Percentiles rank a stretch among this genome's conserved stretches.
Conservation (phyloP, 2,888 invertebrate genomes). For the Rhagonycha fulva region DNA sequence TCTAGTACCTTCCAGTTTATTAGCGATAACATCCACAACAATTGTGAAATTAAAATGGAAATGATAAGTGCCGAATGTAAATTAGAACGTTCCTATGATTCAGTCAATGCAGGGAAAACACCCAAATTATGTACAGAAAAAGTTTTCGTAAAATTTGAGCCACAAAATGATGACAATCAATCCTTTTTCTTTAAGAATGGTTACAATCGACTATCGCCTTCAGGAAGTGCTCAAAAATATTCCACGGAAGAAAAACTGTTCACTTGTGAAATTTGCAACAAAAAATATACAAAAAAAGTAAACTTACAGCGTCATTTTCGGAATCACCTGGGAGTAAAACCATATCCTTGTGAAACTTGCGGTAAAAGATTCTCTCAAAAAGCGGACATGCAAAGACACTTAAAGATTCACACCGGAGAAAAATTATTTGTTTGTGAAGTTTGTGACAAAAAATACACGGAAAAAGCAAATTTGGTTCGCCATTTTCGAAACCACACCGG, state of each 20-base stretch:
- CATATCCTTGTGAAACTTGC: conserved; percentile 59
- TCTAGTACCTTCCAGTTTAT: neutral
- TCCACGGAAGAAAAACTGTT: conserved; percentile 53
- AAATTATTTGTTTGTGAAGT: neutral
- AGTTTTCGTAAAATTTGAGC: neutral
- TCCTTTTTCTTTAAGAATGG: neutral
- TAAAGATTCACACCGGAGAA: conserved; percentile 56
- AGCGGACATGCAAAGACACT: conserved; percentile 57
- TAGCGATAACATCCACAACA: neutral
- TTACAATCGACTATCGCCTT: neutral
- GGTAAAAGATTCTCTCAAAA: conserved; percentile 57
- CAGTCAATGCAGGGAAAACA: neutral
- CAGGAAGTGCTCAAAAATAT: neutral
- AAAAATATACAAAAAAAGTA: conserved; percentile 56
- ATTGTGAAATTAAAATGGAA: neutral
- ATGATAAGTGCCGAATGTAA: neutral
- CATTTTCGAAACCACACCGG: conserved; percentile 40
- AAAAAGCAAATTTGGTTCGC: neutral
- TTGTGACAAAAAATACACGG: conserved; percentile 8
- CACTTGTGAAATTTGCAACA: conserved; percentile 59
- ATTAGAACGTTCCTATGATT: neutral
- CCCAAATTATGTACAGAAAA: neutral
- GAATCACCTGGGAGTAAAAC: conserved; percentile 59
- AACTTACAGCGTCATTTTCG: conserved; percentile 60
- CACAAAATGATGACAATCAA: neutral